Evolutionary conservation across 2,113 vertebrate genomes (phyloP).

Genomic region (Mesocricetus auratus): DNA sequence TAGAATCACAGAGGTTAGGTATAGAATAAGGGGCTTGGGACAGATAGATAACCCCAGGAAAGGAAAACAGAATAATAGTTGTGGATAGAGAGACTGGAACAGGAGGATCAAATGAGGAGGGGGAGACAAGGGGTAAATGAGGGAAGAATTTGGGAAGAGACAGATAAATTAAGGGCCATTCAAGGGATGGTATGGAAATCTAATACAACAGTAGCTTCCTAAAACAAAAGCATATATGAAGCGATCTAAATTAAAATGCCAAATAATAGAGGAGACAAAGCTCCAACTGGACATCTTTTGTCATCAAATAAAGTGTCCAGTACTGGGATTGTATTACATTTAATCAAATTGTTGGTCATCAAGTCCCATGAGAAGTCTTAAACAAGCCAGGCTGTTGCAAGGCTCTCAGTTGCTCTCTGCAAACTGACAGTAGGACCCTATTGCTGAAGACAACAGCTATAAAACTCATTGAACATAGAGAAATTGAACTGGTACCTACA

Average conservation of each 20-base stretch:
- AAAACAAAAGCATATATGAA: not conserved
- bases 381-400: not conserved
- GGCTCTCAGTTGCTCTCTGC: not conserved
- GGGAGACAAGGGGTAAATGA: not conserved
- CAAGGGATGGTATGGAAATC: not conserved
- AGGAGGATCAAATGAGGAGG: not conserved
- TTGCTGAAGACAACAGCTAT: not conserved
- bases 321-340: not conserved
- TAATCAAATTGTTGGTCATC: not conserved
- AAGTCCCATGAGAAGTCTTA: not conserved
- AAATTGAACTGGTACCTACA: not conserved
- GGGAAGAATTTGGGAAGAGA: not conserved
- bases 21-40: not conserved
- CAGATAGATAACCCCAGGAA: not conserved
- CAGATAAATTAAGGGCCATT: not conserved
- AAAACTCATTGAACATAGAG: not conserved
- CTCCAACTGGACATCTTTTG: not conserved
- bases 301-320: not conserved
- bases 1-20: not conserved
- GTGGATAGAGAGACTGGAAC: not conserved
- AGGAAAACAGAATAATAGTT: not conserved
- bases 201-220: not conserved
- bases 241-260: not conserved
- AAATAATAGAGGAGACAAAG: not conserved
- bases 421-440: not conserved